A percentile compares a stretch with the other conserved stretches of the same genome.
Evolutionary conservation across 2,888 invertebrate genomes (phyloP).

Genomic region (Dendrolimus houi): DNA sequence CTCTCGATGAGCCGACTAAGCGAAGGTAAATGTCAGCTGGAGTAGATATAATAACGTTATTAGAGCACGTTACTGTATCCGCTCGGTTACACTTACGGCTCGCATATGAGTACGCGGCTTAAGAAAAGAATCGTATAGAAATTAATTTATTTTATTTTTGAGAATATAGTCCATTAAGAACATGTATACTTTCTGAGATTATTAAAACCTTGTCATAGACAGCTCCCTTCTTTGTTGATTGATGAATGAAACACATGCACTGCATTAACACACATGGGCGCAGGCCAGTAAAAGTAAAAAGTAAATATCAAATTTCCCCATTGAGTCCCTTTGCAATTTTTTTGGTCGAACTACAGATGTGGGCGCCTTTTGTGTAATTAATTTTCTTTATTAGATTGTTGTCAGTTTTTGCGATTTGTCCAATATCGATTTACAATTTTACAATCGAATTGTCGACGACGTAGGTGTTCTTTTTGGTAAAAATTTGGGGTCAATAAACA

Average conservation of each 20-base stretch:
- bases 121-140: no score
- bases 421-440: not conserved
- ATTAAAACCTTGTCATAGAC: not conserved
- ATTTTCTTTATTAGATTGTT: slow-evolving; percentile 11
- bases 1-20: no score
- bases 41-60: no score
- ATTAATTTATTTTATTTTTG: no score
- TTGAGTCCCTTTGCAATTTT: slow-evolving; percentile 36
- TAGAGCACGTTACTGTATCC: no score
- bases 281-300: slow-evolving; percentile 18
- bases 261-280: slow-evolving; percentile 51
- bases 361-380: slow-evolving; percentile 26
- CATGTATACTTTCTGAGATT: no score
- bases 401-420: not conserved
- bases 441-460: not conserved
- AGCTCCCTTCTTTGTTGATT: not conserved
- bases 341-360: slow-evolving; percentile 24
- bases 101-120: no score
- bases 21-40: no score
- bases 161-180: no score
- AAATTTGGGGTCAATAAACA: no score
- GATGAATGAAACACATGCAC: slow-evolving; percentile 44
- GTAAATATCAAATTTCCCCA: slow-evolving; percentile 44
- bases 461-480: no score
- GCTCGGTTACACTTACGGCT: no score